Conservation (phyloP, 1,140 invertebrate species). For the Plutomurus gul region DNA sequence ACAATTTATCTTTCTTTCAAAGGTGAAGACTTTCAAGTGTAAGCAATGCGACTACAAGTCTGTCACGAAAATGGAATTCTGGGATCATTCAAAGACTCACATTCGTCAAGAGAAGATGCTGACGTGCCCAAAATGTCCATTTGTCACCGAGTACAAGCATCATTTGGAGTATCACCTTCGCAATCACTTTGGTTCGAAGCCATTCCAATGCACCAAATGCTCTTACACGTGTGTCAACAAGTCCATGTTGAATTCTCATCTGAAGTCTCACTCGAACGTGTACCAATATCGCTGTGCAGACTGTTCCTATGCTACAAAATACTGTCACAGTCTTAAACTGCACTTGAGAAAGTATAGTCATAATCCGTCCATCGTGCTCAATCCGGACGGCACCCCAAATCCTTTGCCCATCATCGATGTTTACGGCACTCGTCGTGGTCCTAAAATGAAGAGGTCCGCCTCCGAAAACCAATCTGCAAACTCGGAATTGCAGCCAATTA, state of each 20-base stretch:
- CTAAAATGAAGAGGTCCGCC: slow-evolving; percentile 67
- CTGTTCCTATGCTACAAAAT: slow-evolving; percentile 97
- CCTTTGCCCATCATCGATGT: slow-evolving; percentile 85
- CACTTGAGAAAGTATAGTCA: slow-evolving; percentile 92
- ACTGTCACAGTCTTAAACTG: slow-evolving; percentile 95
- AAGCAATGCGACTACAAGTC: slow-evolving; percentile 87
- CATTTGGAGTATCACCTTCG: slow-evolving; percentile 96
- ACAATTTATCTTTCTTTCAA: slow-evolving; percentile 38
- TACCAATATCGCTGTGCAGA: slow-evolving; percentile 95
- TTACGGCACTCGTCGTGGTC: slow-evolving; percentile 83
- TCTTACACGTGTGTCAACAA: slow-evolving; percentile 96
- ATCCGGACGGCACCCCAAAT: slow-evolving; percentile 84
- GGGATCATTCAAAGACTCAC: slow-evolving; percentile 87
- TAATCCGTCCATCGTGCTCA: slow-evolving; percentile 81
- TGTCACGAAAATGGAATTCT: slow-evolving; percentile 88
- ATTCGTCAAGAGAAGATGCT: slow-evolving; percentile 92
- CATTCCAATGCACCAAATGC: slow-evolving; percentile 93
- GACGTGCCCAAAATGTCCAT: slow-evolving; percentile 88
- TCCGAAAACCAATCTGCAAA: background rate
- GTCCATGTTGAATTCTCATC: slow-evolving; percentile 98
- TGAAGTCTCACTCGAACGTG: slow-evolving; percentile 96
- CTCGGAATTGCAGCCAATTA: slow-evolving; percentile 4
- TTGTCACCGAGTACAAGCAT: slow-evolving; percentile 98
- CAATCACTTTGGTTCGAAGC: slow-evolving; percentile 94
- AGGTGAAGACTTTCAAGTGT: slow-evolving; percentile 86